phyloP scores from a whole-genome alignment of 2,797 vertebrate genomes.

The Muscicapa striata region DNA sequence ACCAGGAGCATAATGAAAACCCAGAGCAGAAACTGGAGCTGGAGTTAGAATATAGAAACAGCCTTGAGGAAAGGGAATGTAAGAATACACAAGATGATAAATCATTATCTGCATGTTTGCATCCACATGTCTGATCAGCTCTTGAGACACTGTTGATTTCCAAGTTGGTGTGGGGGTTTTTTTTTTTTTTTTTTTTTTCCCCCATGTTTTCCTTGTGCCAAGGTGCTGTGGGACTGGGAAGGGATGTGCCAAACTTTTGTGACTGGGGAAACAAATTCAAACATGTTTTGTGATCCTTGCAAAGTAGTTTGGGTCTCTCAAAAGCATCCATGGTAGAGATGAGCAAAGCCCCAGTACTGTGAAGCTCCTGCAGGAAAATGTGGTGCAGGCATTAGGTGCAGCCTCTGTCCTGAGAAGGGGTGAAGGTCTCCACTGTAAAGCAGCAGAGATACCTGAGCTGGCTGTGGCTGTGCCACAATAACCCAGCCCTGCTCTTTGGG shows the following conservation, averaged over 20 bases:
- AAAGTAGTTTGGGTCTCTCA: not conserved
- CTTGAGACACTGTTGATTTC: not conserved
- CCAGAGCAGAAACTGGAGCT: not conserved
- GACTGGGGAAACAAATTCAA: not conserved
- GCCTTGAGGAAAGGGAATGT: not conserved
- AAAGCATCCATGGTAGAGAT: not conserved
- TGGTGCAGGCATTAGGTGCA: not conserved
- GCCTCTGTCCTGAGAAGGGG: not conserved
- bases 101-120: not conserved
- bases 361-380: not conserved
- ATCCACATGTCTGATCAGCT: not conserved
- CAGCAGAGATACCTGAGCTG: not conserved
- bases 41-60: not conserved
- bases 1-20: not conserved
- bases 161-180: rapidly evolving
- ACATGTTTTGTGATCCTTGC: not conserved
- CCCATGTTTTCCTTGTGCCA: not conserved
- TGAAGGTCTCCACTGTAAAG: not conserved
- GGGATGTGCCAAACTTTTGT: not conserved
- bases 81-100: not conserved
- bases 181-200: rapidly evolving
- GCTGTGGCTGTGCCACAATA: not conserved
- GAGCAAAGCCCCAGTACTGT: not conserved
- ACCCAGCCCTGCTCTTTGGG: not conserved
- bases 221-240: not conserved